Evolutionary conservation across 2,888 invertebrate genomes (phyloP), one percentile per base, ranked within the genome.

Genomic region (Anorthoa munda): DNA sequence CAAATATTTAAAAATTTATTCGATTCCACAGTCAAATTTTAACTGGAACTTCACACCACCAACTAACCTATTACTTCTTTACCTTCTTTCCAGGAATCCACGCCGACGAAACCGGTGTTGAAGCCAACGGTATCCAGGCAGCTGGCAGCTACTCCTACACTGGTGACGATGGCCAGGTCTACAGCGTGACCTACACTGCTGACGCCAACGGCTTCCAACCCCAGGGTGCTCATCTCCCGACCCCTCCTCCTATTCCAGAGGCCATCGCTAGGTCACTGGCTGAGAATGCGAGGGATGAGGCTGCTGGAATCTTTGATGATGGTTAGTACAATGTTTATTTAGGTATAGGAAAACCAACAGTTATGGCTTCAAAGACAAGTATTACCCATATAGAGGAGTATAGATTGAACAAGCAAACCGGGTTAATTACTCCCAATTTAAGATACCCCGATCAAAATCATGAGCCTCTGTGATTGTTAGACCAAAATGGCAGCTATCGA

Each of bases 71-170:
- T 26, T 9, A 2, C 1, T 18, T 0, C 0, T 18, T 0, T 48
- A 3, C 1, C 18, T 21, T 48, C 3, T 53, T 86, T 86, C 31
- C 88, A 96, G 96, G 96, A 2, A 96, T 96, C 83, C 93, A 93
- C 85, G 95, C 94, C 0, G 94, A 96, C 55, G 95, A 95, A 67
- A 86, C 90, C 0, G 96, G 95, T 0, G 93, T 92, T 0, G 96
- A 96, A 86, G 90, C 92, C 64, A 92, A 95, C 83, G 96, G 96
- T 9, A 96, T 94, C 89, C 95, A 96, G 75, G 97, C 97, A 0
- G 94, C 95, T 56, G 97, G 97, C 1, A 94, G 95, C 23, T 97
- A 96, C 92, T 95, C 97, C 0, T 97, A 97, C 92, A 97, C 97
- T 2, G 97, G 97, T 3, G 97, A 97, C 9, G 97, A 97, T 71